Evolutionary conservation across 1,140 invertebrate genomes (phyloP).

Genomic region (Macrocentrus cingulum): DNA sequence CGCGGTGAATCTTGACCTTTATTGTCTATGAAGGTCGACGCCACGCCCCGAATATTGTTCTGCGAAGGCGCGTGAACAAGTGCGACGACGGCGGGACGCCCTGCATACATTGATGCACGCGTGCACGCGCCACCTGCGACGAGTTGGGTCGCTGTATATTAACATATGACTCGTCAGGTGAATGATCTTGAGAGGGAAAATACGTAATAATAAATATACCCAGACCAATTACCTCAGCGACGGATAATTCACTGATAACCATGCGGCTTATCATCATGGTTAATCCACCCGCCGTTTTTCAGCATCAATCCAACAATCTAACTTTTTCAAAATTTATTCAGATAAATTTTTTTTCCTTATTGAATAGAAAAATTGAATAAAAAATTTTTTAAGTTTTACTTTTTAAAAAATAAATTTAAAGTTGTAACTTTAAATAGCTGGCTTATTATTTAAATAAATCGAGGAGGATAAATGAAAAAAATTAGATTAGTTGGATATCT

Average conservation of each 20-base stretch:
- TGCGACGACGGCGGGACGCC: not conserved
- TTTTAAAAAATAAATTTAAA: too few species aligned
- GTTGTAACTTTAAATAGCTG: too few species aligned
- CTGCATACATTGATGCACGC: not conserved
- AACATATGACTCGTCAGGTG: conserved; percentile 7
- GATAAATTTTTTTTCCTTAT: too few species aligned
- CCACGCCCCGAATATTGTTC: conserved; percentile 33
- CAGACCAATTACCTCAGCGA: not conserved
- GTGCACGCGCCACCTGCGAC: not conserved
- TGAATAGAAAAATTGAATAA: too few species aligned
- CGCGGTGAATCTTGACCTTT: conserved; percentile 27
- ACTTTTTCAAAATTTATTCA: too few species aligned
- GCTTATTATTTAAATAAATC: too few species aligned
- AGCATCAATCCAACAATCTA: too few species aligned
- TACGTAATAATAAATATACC: conserved; percentile 5
- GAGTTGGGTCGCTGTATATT: not conserved
- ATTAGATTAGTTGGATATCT: too few species aligned
- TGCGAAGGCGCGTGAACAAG: not conserved
- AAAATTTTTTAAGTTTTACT: too few species aligned
- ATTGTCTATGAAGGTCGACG: conserved; percentile 29
- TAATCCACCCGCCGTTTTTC: too few species aligned
- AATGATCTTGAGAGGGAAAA: conserved; percentile 17
- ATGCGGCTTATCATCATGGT: not conserved
- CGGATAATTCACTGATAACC: conserved; percentile 20
- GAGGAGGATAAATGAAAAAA: too few species aligned